Conservation (phyloP, 2,113 vertebrate genomes). For the Burhinus oedicnemus region DNA sequence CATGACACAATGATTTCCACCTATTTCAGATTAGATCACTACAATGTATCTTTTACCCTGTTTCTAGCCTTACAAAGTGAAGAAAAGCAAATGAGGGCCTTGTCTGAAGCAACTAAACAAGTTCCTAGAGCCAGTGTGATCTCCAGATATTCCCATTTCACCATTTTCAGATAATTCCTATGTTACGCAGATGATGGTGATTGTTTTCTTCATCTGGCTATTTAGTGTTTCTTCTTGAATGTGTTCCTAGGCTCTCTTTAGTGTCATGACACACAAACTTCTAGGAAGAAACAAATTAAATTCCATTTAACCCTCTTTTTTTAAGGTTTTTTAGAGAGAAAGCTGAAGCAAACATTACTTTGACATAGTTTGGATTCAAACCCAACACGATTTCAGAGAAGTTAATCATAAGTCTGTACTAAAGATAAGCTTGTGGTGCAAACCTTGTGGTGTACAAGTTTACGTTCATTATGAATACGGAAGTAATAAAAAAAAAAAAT, state of each 20-base stretch:
- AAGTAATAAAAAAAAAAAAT: not conserved
- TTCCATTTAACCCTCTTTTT: not conserved
- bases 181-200: not conserved
- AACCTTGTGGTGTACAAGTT: not conserved
- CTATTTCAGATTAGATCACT: not conserved
- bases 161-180: not conserved
- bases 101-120: not conserved
- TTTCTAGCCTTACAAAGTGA: not conserved
- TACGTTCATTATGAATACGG: not conserved
- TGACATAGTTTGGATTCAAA: not conserved
- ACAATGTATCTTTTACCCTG: not conserved
- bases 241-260: not conserved
- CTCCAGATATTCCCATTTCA: not conserved
- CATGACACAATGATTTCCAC: not conserved
- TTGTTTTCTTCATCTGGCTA: not conserved
- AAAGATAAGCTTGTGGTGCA: not conserved
- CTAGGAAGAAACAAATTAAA: not conserved
- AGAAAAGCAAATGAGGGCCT: not conserved
- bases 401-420: not conserved
- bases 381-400: not conserved
- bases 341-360: not conserved
- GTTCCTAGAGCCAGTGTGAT: not conserved
- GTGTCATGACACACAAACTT: not conserved
- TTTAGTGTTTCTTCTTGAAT: not conserved
- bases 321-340: not conserved